These are phyloP conservation scores for Cephalotes varians DNA, from an alignment of 2,888 invertebrate genomes.

Conservation along the genomic window DNA sequence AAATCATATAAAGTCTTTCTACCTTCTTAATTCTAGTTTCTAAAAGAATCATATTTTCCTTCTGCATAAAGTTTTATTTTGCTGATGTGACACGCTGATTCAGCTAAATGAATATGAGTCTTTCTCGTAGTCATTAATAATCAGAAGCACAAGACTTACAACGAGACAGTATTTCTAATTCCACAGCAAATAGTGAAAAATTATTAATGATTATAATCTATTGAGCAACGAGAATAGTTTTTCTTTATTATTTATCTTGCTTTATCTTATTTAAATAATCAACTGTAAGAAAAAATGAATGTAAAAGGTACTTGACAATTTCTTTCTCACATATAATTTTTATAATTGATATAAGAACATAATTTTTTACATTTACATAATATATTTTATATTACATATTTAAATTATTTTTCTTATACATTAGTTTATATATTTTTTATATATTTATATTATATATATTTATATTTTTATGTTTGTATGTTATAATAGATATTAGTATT, in stretches of 20 bases:
- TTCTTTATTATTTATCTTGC: not conserved
- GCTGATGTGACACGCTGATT: slow-evolving; percentile 21
- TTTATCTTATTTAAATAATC: slow-evolving; percentile 7
- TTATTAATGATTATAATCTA: not conserved
- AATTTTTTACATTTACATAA: not conserved
- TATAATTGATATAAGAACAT: not conserved
- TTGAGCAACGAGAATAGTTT: not conserved
- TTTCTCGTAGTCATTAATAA: not conserved
- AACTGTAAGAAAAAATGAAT: not conserved
- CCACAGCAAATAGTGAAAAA: slow-evolving; percentile 1
- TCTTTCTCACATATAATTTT: not conserved
- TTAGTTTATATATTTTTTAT: not conserved
- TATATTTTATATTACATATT: not conserved
- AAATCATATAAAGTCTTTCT: not conserved
- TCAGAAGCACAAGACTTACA: not conserved
- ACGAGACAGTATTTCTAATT: not conserved
- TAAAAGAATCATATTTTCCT: not conserved
- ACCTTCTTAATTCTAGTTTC: not conserved
- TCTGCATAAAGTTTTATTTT: slow-evolving; percentile 4
- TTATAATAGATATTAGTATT: not conserved
- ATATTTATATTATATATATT: not conserved
- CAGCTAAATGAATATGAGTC: slow-evolving; percentile 1
- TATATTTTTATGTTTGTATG: no score
- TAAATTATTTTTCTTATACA: not conserved
- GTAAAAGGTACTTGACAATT: slow-evolving; percentile 1